phyloP scores from a whole-genome alignment of 1,140 invertebrate genomes.

The Drosophila nigromelanica region DNA sequence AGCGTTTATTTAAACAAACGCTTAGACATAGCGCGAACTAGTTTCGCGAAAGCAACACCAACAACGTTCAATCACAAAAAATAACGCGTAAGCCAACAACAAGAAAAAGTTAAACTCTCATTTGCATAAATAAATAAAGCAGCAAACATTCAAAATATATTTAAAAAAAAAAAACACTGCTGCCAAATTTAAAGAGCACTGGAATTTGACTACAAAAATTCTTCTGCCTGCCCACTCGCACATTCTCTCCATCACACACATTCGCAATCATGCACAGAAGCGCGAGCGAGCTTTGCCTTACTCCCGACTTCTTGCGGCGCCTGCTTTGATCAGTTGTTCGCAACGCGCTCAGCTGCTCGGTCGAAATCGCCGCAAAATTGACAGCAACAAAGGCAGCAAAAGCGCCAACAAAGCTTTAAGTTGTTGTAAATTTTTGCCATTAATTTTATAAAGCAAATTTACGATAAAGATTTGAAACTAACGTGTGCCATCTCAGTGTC shows the following conservation, averaged over 20 bases:
- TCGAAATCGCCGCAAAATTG: constrained; percentile 68
- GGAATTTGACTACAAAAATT: constrained; percentile 69
- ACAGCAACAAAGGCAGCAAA: constrained; percentile 56
- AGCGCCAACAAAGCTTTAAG: constrained; percentile 37
- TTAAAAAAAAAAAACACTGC: constrained; percentile 22
- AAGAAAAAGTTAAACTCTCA: constrained; percentile 20
- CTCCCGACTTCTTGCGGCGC: constrained; percentile 25
- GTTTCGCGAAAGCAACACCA: constrained; percentile 53
- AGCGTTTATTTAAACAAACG: constrained; percentile 56
- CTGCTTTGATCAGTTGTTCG: constrained; percentile 69
- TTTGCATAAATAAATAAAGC: constrained; percentile 79
- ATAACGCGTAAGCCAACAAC: constrained; percentile 22
- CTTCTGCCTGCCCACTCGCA: constrained; percentile 23
- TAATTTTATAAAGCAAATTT: constrained; percentile 41
- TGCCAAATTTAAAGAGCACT: constrained; percentile 63
- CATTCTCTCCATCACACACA: constrained; percentile 4
- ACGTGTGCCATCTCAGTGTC: constrained; percentile 51
- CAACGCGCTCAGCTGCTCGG: constrained; percentile 71
- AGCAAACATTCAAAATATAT: constrained; percentile 54
- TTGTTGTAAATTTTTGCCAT: constrained; percentile 80
- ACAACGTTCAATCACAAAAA: constrained; percentile 42
- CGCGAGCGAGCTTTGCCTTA: constrained; percentile 36
- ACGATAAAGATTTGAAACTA: constrained; percentile 25
- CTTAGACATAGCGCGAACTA: constrained; percentile 56
- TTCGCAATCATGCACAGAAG: constrained; percentile 3